phyloP scores from a whole-genome alignment of 92 coral and sea anemone genomes.

The Plumapathes pennacea region DNA sequence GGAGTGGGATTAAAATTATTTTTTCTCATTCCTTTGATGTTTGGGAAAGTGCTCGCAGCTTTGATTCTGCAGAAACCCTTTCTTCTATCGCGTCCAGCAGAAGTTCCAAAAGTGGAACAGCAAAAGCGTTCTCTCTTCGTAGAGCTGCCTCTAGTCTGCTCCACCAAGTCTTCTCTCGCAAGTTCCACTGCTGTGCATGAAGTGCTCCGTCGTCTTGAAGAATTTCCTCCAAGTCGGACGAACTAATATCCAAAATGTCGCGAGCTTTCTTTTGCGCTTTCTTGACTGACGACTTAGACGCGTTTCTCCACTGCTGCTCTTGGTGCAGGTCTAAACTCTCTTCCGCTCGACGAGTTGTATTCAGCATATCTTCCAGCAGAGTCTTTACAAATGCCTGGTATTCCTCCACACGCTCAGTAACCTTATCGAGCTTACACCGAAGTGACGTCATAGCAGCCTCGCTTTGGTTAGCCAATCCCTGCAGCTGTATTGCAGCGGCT shows the following conservation, averaged over 20 bases:
- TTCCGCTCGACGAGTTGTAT: constrained; percentile 32
- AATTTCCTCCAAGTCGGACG: constrained; percentile 61
- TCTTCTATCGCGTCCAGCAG: constrained; percentile 71
- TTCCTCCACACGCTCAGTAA: constrained; percentile 79
- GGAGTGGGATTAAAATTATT: too few species aligned
- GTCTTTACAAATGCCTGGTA: constrained; percentile 82
- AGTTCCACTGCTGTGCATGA: constrained; percentile 27
- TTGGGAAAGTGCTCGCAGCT: too few species aligned
- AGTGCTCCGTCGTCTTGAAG: constrained; percentile 50
- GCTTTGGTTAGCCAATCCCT: constrained; percentile 91
- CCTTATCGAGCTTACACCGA: constrained; percentile 61
- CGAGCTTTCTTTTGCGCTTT: constrained; percentile 80
- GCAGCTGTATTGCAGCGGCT: constrained; percentile 91
- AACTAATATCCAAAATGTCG: constrained; percentile 73
- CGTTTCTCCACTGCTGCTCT: constrained; percentile 23
- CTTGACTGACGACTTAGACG: constrained; percentile 51
- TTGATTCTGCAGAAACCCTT: constrained; percentile 27
- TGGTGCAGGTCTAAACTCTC: constrained; percentile 22
- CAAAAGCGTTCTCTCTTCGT: constrained; percentile 72
- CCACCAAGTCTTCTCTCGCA: constrained; percentile 61
- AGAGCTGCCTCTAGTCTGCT: constrained; percentile 45
- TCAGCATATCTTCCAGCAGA: constrained; percentile 54
- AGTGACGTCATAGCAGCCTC: constrained; percentile 76
- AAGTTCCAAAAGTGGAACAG: constrained; percentile 61
- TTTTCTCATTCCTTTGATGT: too few species aligned